These are phyloP conservation scores for Phymanthus crucifer DNA, from an alignment of 92 coral and sea anemone genomes.

Conservation along the genomic window DNA sequence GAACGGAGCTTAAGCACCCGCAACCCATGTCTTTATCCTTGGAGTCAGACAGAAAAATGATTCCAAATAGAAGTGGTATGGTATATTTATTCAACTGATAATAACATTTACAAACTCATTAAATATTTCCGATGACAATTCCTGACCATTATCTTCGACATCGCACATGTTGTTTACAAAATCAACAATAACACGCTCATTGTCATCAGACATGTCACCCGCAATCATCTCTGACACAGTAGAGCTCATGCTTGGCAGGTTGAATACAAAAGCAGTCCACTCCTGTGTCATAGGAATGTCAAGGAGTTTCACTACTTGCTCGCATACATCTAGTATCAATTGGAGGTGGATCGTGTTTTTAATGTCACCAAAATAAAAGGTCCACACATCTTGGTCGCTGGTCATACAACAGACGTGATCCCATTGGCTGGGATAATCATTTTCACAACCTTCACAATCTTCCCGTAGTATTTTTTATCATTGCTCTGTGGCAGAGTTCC, in stretches of 20 bases:
- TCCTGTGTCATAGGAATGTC: neutral
- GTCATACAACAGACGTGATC: neutral
- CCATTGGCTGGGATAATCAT: slow-evolving; percentile 6
- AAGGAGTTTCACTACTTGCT: neutral
- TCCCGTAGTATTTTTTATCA: slow-evolving; percentile 1
- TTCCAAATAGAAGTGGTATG: too few relatives aligned
- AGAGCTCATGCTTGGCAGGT: neutral
- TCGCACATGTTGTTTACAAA: too few relatives aligned
- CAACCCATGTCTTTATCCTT: too few relatives aligned
- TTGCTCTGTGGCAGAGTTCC: slow-evolving; percentile 14
- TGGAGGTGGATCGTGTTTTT: neutral
- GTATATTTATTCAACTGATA: too few relatives aligned
- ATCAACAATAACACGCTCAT: too few relatives aligned
- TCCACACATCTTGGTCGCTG: neutral
- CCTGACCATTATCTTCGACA: too few relatives aligned
- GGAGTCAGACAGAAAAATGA: too few relatives aligned
- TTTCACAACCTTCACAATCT: slow-evolving; percentile 11
- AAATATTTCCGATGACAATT: too few relatives aligned
- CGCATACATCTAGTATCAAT: neutral
- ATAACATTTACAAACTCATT: too few relatives aligned
- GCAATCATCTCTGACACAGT: slow-evolving; percentile 1
- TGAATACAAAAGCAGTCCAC: neutral
- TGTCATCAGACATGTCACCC: neutral
- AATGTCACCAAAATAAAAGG: neutral
- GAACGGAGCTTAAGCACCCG: slow-evolving; percentile 2